Conservation (phyloP, 2,797 vertebrate species). For the Ptychobarbus kaznakovi region DNA sequence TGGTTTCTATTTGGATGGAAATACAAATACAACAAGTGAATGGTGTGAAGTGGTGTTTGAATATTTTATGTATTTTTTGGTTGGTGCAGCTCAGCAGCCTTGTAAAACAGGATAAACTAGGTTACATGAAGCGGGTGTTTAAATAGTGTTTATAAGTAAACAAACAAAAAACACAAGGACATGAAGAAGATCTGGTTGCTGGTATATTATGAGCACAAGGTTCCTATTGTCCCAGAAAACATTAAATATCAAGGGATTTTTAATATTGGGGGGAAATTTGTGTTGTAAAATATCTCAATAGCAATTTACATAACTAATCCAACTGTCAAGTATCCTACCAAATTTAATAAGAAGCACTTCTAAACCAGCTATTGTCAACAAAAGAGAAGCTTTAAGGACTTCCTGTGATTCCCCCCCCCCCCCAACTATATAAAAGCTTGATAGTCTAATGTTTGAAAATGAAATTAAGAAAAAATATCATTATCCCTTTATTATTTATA, state of each 20-base stretch:
- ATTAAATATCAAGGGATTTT: not conserved
- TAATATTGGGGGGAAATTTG: not conserved
- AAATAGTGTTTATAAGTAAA: not conserved
- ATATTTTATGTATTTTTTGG: not conserved
- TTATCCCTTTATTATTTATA: too few relatives aligned
- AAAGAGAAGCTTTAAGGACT: too few relatives aligned
- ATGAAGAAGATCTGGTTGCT: not conserved
- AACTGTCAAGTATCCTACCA: not conserved
- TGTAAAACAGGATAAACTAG: not conserved
- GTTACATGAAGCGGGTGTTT: not conserved
- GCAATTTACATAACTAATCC: not conserved
- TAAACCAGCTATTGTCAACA: not conserved
- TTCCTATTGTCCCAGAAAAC: not conserved
- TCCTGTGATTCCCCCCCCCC: too few relatives aligned
- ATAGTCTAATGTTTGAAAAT: too few relatives aligned
- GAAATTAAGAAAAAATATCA: too few relatives aligned
- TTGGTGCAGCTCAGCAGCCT: not conserved
- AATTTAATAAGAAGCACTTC: not conserved
- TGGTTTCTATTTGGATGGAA: slow-evolving; percentile 59
- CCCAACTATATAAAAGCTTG: too few relatives aligned
- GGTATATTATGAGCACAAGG: not conserved
- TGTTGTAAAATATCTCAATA: not conserved
- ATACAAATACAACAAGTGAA: slow-evolving; percentile 55
- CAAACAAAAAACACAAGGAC: not conserved
- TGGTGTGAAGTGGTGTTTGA: not conserved